Conservation (phyloP, 2,113 vertebrate species). For the Muntiacus muntjak region DNA sequence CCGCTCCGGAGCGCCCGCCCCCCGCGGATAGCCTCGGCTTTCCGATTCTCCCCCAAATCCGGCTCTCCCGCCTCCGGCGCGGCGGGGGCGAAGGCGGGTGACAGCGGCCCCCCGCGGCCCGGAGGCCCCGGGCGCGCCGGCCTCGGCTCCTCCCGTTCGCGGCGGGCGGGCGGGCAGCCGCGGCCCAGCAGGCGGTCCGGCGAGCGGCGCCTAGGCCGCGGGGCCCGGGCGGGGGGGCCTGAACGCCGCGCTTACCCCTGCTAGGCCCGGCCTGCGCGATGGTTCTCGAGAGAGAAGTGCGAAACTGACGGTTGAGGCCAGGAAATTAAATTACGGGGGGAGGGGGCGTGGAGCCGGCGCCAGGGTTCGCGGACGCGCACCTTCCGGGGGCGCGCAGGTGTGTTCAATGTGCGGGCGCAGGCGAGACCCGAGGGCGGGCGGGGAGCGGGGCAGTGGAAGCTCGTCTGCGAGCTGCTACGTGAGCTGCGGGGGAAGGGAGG, state of each 20-base stretch:
- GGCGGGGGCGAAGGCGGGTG: neutral
- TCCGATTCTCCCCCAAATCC: neutral
- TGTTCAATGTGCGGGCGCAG: neutral
- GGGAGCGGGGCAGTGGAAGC: neutral
- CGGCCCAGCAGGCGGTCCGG: neutral
- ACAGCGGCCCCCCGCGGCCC: constrained; percentile 71
- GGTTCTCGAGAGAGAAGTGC: neutral
- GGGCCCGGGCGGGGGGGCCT: neutral
- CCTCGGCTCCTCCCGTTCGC: neutral
- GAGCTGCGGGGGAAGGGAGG: neutral
- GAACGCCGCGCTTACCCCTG: neutral
- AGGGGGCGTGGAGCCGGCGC: constrained; percentile 44
- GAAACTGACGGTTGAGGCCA: constrained; percentile 47
- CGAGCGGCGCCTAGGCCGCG: neutral
- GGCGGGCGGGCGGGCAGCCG: neutral
- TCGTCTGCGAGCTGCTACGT: neutral
- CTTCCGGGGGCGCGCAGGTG: constrained; percentile 50
- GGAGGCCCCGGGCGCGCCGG: constrained; percentile 50
- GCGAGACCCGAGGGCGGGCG: neutral
- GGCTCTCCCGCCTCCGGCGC: neutral
- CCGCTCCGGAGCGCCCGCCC: constrained; percentile 21
- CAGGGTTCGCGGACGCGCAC: neutral
- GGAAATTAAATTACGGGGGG: constrained; percentile 21
- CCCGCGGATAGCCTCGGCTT: neutral
- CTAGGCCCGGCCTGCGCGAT: neutral